Evolutionary conservation across 2,888 invertebrate genomes (phyloP), one percentile per base, ranked within the genome.

Genomic region (Polymixis flavicincta): DNA sequence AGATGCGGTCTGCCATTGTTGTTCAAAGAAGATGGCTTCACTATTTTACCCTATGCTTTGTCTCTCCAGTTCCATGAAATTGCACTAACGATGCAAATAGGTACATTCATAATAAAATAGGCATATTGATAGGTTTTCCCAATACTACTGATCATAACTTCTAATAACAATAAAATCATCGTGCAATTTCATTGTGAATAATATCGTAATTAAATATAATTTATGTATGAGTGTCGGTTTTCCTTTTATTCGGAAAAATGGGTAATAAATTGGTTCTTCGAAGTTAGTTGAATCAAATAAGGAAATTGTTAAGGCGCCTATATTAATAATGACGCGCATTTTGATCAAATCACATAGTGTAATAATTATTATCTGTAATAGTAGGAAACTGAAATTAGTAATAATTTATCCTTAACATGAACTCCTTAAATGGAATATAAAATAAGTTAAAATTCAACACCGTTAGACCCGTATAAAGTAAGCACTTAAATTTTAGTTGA

Each of bases 191-290:
- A 60, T 61, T 17, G 69, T 66, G 55, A 67, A 77, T 59, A 65
- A 83, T 68, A 78, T 74, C 37, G 54, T 69, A 19, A 83, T 72
- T 78, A 71, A 60, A 42, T 25, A 54, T 81, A 81, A 83, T 82
- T 67, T 75, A 82, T 83, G 70, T 60, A 75, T 66, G 61, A 50
- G 37, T 52, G 60, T 82, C 2, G 84, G 79, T 85, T 88, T 87
- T 87, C 82, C 88, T 83, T 81, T 74, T 78, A 67, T 76, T 78
- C 28, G 52, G 59, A 81, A 82, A 85, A 78, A 75, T 78, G 55
- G 32, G 48, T 70, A 73, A 55, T 69, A 71, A 60, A 73, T 76
- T 25, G 65, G 32, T 88, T 84, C 87, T 71, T 42, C 9, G 81
- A 84, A 86, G 19, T 11, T 54, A n/a, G 48, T 13, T 32, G 72